Percentiles rank a stretch among this genome's conserved stretches.
phyloP scores from a whole-genome alignment of 92 coral and sea anemone genomes.

The Ricordea florida region DNA sequence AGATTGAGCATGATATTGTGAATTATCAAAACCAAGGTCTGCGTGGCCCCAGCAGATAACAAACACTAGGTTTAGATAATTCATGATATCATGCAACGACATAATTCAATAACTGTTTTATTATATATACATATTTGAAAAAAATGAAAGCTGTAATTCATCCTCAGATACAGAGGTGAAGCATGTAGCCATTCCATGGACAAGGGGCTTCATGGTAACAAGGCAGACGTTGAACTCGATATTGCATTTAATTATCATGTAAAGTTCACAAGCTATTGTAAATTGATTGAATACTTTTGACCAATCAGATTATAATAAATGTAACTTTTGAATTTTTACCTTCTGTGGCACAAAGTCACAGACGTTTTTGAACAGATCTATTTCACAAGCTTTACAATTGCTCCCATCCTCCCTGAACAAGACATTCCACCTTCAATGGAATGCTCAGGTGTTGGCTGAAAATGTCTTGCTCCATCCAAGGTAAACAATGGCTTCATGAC shows the following conservation, averaged over 20 bases:
- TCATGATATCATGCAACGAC: too few species aligned
- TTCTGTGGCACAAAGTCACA: conserved; percentile 55
- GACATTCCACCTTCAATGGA: conserved; percentile 56
- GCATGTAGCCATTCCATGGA: not conserved
- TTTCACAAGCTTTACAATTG: conserved; percentile 55
- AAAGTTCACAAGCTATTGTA: conserved; percentile 2
- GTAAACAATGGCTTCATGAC: conserved; percentile 63
- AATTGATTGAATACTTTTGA: too few species aligned
- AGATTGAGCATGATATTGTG: too few species aligned
- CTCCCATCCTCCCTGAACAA: conserved; percentile 65
- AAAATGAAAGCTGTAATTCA: too few species aligned
- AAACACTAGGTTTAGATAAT: too few species aligned
- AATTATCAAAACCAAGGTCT: too few species aligned
- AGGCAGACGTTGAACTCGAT: not conserved
- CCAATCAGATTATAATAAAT: not conserved
- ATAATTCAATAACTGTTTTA: too few species aligned
- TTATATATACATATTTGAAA: too few species aligned
- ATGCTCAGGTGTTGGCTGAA: conserved; percentile 50
- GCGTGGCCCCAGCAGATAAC: too few species aligned
- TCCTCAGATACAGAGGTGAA: not conserved
- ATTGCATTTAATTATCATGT: conserved; percentile 3
- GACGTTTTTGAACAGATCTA: conserved; percentile 65
- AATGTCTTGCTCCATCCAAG: conserved; percentile 56
- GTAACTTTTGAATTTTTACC: conserved; percentile 24
- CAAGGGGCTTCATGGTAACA: conserved; percentile 4